Base-by-base conservation (phyloP, 2,888 invertebrate species). In the Athalia cordata region DNA sequence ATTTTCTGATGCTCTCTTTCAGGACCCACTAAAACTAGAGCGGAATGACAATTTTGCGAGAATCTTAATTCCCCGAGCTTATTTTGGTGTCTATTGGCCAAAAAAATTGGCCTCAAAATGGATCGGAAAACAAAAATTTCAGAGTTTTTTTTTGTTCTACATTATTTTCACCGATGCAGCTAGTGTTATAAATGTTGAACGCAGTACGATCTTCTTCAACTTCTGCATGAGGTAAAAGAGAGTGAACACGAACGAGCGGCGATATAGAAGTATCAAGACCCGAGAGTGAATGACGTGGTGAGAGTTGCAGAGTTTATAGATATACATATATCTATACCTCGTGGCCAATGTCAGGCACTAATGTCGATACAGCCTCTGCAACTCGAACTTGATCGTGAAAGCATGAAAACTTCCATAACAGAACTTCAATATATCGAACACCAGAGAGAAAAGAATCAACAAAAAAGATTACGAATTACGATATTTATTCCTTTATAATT, bases 321-420 rank as follows among this genome's bases (percentile, higher is more conserved):
- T 55, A 11, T 55, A n/a, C 55, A 11, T 7, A 29, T 29, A 29
- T 29, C 29, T 29, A 29, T 29, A 29, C 29, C 29, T 29, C 29
- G 29, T 29, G 29, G 29, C 29, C 29, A 29, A 29, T 29, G 29
- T 29, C 29, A 29, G 29, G 29, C 29, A 29, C 88, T 88, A 89
- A 88, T 89, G 89, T 87, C 88, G 89, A 88, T 89, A 88, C 88
- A 89, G 86, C 82, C 83, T 81, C 86, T 29, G 29, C 29, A 29
- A 29, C 29, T 84, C 84, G 85, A 88, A 88, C 88, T 88, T 88
- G 88, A 87, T 89, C 87, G 85, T 88, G 87, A 88, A 88, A 88
- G 86, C 84, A 85, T 85, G 86, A 87, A 85, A 86, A 85, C 81
- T 79, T 81, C 84, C 80, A 83, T 82, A 67, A 79, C 68, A 55